Evolutionary conservation across 2,888 invertebrate species (phyloP), one percentile per base, ranked within the genome.

Genomic region (Phorcus lineatus): DNA sequence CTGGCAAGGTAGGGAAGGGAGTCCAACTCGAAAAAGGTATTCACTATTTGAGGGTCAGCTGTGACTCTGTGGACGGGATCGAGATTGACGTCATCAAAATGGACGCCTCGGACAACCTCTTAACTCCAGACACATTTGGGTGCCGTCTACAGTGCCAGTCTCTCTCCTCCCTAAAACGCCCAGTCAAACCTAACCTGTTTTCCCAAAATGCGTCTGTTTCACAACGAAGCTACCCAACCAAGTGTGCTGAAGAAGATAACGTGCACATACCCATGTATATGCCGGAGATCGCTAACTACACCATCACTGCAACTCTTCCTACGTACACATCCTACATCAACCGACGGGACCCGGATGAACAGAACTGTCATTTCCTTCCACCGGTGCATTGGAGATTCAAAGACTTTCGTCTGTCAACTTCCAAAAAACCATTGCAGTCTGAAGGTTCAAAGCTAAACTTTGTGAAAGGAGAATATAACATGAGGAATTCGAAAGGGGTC

Each of bases 231-330:
- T 80, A 80, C 11, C 70, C 47, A 7, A 88, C 88, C 16, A 70
- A 28, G 9, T 89, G 89, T 74, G 88, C 88, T 1, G 89, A 89
- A 62, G 87, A 87, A 36, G 88, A 89, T 57, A 89, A 89, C 74
- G 81, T 89, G 0, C 86, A 88, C 70, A 82, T 89, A 9, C 87
- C 89, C 0, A 77, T 89, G 16, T 88, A 85, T 67, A 84, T 85
- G 55, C 80, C 77, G 0, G 78, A 75, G n/a, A 76, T 84, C 7
- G 70, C 66, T 17, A 84, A 84, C 55, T 87, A 84, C 74, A 80
- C 80, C 7, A 78, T 89, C 6, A 85, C 85, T 17, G 89, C 89
- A 9, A 83, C 81, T 52, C 79, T 85, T 40, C 88, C 88, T 6
- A 84, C 82, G 53, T 89, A 88, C 78, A 77, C 74, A 17, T 81